Evolutionary conservation across 1,140 invertebrate species (phyloP).

Genomic region (Megalopta genalis): DNA sequence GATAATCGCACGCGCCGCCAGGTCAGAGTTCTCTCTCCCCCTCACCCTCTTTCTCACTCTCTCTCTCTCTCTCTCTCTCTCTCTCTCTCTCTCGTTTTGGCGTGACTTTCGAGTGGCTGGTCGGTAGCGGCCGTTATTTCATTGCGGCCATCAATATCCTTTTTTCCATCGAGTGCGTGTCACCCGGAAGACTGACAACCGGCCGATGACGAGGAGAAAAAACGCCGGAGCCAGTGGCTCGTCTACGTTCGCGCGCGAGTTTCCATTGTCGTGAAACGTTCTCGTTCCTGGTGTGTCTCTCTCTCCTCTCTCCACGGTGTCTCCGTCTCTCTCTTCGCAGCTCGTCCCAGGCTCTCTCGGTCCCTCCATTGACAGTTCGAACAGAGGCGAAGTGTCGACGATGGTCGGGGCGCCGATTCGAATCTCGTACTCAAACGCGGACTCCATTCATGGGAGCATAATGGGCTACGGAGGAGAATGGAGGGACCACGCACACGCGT

Average conservation of each 20-base stretch:
- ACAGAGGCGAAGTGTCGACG: constrained; percentile 65
- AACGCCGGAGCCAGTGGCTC: constrained; percentile 27
- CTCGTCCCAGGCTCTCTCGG: background rate
- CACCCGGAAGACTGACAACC: constrained; percentile 51
- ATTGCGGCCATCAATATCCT: constrained; percentile 47
- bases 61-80: too few species aligned
- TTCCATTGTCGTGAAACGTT: constrained; percentile 59
- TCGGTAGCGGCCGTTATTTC: constrained; percentile 37
- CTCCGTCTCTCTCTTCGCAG: too few species aligned
- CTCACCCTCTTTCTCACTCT: too few species aligned
- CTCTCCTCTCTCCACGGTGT: too few species aligned
- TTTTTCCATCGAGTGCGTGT: constrained; percentile 51
- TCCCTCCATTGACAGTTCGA: constrained; percentile 63
- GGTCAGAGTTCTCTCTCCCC: background rate
- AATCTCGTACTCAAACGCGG: constrained; percentile 66
- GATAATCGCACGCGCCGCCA: background rate
- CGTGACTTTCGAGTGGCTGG: background rate
- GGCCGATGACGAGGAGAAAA: constrained; percentile 45
- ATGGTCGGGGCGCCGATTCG: constrained; percentile 62
- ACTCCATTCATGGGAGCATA: constrained; percentile 62
- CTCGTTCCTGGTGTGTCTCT: constrained; percentile 21
- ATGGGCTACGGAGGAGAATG: constrained; percentile 54
- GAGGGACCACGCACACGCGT: constrained; percentile 41
- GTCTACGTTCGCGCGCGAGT: constrained; percentile 43
- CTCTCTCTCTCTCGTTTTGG: too few species aligned